Evolutionary conservation across 2,797 vertebrate species (phyloP), one percentile per base, ranked within the genome.

Genomic region (Phalloptychus januarius): DNA sequence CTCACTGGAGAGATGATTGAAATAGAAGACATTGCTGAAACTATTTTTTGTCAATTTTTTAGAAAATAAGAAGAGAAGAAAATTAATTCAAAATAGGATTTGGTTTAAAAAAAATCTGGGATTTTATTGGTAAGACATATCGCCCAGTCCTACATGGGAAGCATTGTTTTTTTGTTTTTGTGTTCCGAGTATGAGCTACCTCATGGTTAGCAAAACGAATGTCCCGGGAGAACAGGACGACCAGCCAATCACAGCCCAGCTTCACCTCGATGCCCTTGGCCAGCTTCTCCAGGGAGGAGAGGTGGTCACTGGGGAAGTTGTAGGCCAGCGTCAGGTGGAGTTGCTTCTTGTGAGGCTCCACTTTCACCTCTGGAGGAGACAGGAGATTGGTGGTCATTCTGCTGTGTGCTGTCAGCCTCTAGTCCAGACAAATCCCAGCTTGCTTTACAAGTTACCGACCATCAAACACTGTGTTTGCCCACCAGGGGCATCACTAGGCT

Each of bases 271-370:
- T 97, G 88, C 94, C 96, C 87, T 97, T 97, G 0, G 98, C 97
- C 45, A 99, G 92, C 86, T 98, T 98, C 95, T 99, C 97, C 85
- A 98, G 94, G 0, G 96, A 96, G 36, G 96, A 86, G 48, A 98
- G 94, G 92, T 98, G 97, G 89, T 95, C 96, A 58, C 94, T 86
- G 85, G 97, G 97, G 93, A 99, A 99, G 93, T 99, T 97, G 93
- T 99, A 99, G 18, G 98, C 98, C 88, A 99, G 92, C 0, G 98
- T 99, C 18, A 99, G 97, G 0, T 99, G 98, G 23, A 99, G 96
- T 94, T 99, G 97, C 94, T 98, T 99, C 95, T 96, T 98, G 78
- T 99, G 98, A 71, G 98, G 97, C 83, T 99, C 98, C 86, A 99
- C 96, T 0, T 96, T 97, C 0, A 97, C 97, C 67, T 99, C 98